Percentiles rank a stretch among this genome's conserved stretches.
Evolutionary conservation across 2,888 invertebrate genomes (phyloP).

Genomic region (Cynaeus angustus): DNA sequence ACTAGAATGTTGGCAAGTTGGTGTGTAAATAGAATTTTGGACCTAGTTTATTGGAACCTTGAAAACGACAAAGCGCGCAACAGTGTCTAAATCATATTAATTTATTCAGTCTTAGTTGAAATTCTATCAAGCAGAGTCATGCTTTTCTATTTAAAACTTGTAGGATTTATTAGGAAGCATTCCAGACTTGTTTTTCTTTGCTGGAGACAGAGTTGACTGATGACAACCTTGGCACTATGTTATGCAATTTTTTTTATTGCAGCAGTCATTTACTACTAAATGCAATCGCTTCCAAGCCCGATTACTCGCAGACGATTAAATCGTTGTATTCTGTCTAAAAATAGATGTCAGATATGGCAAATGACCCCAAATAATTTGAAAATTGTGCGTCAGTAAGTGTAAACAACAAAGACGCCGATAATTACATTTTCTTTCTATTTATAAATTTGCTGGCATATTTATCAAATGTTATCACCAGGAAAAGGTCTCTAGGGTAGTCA

Average conservation of each 20-base stretch:
- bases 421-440: conserved; percentile 6
- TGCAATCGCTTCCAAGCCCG: no score
- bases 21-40: conserved; percentile 26
- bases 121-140: no score
- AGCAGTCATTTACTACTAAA: neutral
- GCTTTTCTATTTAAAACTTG: neutral
- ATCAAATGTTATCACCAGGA: conserved; percentile 6
- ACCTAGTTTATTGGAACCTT: conserved; percentile 3
- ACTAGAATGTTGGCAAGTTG: conserved; percentile 22
- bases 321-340: conserved; percentile 14
- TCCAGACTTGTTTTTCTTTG: neutral
- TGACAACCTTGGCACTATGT: conserved; percentile 12
- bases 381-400: conserved; percentile 21
- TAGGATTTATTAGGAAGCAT: neutral
- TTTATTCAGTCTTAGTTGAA: neutral
- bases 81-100: neutral
- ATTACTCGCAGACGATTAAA: conserved; percentile 1
- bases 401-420: conserved; percentile 15
- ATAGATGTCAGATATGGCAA: conserved; percentile 10
- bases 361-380: conserved; percentile 32
- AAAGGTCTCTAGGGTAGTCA: neutral
- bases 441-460: neutral
- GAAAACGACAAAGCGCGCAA: neutral
- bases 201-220: conserved; percentile 9
- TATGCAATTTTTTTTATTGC: conserved; percentile 20